Conservation (phyloP, 35 echinoderm and acorn worm genomes). For the Ophiothrix spiculata region DNA sequence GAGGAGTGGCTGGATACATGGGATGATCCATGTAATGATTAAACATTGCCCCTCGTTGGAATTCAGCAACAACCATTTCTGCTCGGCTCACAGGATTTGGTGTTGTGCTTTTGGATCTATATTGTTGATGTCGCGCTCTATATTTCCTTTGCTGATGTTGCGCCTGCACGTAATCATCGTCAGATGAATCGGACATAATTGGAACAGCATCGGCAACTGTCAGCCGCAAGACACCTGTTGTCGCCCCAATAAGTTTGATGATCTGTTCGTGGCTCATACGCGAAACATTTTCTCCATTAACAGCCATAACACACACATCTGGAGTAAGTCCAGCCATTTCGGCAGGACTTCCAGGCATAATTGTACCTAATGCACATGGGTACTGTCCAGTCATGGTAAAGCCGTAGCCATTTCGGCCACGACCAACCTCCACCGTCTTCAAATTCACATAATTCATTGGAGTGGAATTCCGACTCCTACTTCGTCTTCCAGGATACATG, state of each 20-base stretch:
- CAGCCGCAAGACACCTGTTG: slow-evolving; percentile 73
- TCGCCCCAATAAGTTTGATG: slow-evolving; percentile 88
- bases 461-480: slow-evolving; percentile 35
- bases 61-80: slow-evolving; percentile 66
- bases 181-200: slow-evolving; percentile 70
- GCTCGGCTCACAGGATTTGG: slow-evolving; percentile 42
- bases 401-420: slow-evolving; percentile 87
- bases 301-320: slow-evolving; percentile 84
- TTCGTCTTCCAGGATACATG: slow-evolving; percentile 50
- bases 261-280: slow-evolving; percentile 86
- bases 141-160: slow-evolving; percentile 1
- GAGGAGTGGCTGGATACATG: neutral
- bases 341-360: slow-evolving; percentile 82
- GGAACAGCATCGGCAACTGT: slow-evolving; percentile 77
- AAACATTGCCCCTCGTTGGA: slow-evolving; percentile 56
- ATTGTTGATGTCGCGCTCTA: slow-evolving; percentile 34
- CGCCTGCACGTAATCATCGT: slow-evolving; percentile 84
- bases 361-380: slow-evolving; percentile 86
- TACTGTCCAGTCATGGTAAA: slow-evolving; percentile 89
- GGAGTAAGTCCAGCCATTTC: slow-evolving; percentile 77
- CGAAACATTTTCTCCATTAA: slow-evolving; percentile 95
- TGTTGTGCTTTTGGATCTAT: slow-evolving; percentile 60
- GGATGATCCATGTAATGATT: slow-evolving; percentile 7
- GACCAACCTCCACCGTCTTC: slow-evolving; percentile 94
- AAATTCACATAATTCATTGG: slow-evolving; percentile 67